Evolutionary conservation across 2,888 invertebrate species (phyloP).

Genomic region (Mesoligia furuncula): DNA sequence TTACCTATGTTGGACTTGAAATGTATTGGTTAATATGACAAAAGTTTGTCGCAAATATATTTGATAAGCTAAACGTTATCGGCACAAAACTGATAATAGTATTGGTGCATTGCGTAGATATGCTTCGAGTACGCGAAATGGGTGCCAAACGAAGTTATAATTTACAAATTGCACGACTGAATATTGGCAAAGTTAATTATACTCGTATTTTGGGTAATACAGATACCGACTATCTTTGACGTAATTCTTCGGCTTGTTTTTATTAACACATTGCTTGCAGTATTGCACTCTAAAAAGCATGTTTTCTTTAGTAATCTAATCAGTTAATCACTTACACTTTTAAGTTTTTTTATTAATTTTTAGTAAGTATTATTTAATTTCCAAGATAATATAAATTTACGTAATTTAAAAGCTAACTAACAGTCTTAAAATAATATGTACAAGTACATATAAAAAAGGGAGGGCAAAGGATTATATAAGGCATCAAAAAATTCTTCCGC

Average conservation of each 20-base stretch:
- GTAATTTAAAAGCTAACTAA: not conserved
- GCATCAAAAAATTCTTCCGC: not conserved
- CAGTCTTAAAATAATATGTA: not conserved
- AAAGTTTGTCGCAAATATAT: slow-evolving; percentile 33
- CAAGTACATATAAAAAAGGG: not conserved
- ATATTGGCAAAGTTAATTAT: slow-evolving; percentile 16
- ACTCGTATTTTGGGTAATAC: slow-evolving; percentile 29
- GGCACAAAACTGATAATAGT: slow-evolving; percentile 32
- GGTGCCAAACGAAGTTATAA: slow-evolving; percentile 11
- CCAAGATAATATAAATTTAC: not conserved
- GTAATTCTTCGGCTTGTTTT: slow-evolving; percentile 7
- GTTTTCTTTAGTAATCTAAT: not conserved
- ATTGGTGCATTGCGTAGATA: slow-evolving; percentile 41
- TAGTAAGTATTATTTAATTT: not conserved
- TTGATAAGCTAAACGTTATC: slow-evolving; percentile 26
- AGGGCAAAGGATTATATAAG: not conserved
- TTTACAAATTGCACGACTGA: slow-evolving; percentile 18
- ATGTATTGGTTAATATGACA: slow-evolving; percentile 28
- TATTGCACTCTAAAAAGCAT: not conserved
- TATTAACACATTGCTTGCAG: not conserved
- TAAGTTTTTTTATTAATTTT: not conserved
- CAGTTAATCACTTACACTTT: not conserved
- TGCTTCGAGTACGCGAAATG: slow-evolving; percentile 9
- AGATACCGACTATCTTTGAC: not conserved
- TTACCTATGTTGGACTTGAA: not conserved